Conservation (phyloP, 2,797 vertebrate species). For the Catostomus latipinnis region DNA sequence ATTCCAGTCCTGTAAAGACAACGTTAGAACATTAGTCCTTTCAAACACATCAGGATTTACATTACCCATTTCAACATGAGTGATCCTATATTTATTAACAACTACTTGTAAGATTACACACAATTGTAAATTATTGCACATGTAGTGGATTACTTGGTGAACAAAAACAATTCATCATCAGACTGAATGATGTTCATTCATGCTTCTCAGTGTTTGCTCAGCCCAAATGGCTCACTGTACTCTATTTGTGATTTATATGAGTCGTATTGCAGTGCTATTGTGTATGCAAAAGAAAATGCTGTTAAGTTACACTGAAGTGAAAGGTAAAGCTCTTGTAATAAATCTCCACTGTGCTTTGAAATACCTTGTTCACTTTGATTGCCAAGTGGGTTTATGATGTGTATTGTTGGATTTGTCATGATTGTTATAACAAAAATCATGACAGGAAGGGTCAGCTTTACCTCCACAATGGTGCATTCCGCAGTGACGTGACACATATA, state of each 20-base stretch:
- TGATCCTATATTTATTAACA: background rate
- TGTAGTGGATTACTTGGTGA: background rate
- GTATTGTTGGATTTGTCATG: background rate
- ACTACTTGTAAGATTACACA: background rate
- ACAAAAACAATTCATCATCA: background rate
- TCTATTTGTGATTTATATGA: conserved; percentile 6
- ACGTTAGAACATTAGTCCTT: background rate
- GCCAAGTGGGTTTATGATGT: background rate
- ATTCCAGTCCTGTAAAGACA: conserved; percentile 87
- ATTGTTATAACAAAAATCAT: background rate
- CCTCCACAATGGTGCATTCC: background rate
- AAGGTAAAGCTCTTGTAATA: background rate
- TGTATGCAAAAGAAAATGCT: conserved; percentile 1
- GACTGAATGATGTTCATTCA: background rate
- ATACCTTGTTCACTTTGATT: background rate
- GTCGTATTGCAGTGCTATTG: background rate
- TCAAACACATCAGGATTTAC: background rate
- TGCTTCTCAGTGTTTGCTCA: conserved; percentile 1
- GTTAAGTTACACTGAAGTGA: conserved; percentile 23
- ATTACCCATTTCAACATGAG: background rate
- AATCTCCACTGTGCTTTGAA: background rate
- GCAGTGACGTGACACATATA: background rate
- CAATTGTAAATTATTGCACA: conserved; percentile 2
- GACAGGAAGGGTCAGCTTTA: background rate
- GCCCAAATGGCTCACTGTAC: conserved; percentile 1